Evolutionary conservation across 2,113 vertebrate genomes (phyloP), one percentile per base, ranked within the genome.

Genomic region (Scopus umbretta): DNA sequence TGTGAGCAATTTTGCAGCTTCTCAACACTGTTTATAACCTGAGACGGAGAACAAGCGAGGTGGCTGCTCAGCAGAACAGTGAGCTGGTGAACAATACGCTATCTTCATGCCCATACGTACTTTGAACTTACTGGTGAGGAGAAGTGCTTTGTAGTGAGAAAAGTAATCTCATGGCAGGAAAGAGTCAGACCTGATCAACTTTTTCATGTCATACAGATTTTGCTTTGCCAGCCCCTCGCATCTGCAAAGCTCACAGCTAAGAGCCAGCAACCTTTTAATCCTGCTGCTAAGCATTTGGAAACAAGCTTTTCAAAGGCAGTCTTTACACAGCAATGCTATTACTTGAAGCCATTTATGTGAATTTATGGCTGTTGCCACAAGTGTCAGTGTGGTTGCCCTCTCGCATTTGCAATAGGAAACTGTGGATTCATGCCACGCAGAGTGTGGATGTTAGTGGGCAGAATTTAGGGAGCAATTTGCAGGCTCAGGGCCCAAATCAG

Each of bases 81-180:
- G 78, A 90, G 78, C 84, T 73, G 74, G 32, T 82, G 94, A 97
- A 97, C 95, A 97, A 96, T 95, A 29, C 32, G 1, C 91, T 97
- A 96, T 97, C 94, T 95, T 92, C 95, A 86, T 95, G 92, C 89
- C 96, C 95, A 94, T 93, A 92, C 9, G 1, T 85, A 75, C 91
- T 97, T 97, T 96, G 95, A 96, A 96, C 78, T 92, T 80, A 91
- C 58, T 89, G 94, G 91, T 92, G 87, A 85, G 91, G 71, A 96
- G 89, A 97, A 97, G 74, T 70, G 94, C 95, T 96, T 95, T 96
- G 92, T 97, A 96, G 97, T 95, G 81, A 95, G 92, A 92, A 97
- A 96, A 95, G 94, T 96, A 96, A 97, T 97, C 95, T 95, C 94
- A 91, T 23, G 9, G 94, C 87, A 92, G 89, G 95, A 78, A 81